Percentiles rank a stretch among this genome's conserved stretches.
Evolutionary conservation across 1,140 invertebrate genomes (phyloP).

Genomic region (Littorina saxatilis): DNA sequence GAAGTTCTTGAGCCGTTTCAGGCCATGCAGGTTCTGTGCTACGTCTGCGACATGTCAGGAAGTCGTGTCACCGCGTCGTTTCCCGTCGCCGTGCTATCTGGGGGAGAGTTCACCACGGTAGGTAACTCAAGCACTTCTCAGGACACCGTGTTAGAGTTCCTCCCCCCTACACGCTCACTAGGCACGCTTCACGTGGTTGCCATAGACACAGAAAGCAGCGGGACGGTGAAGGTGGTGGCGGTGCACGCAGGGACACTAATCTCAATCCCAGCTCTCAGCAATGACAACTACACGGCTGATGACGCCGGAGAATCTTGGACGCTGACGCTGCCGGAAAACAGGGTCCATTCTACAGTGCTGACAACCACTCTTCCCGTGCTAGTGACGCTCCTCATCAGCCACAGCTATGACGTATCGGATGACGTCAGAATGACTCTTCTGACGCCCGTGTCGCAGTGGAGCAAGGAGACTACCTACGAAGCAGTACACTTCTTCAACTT

Average conservation of each 20-base stretch:
- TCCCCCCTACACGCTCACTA: background rate
- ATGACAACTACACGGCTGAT: background rate
- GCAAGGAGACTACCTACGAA: background rate
- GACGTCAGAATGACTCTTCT: background rate
- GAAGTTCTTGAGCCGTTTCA: background rate
- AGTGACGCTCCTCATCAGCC: background rate
- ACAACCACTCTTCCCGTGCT: background rate
- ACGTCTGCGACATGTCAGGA: background rate
- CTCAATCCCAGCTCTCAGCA: background rate
- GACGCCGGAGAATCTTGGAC: background rate
- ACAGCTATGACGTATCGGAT: background rate
- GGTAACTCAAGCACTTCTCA: background rate
- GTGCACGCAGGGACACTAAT: background rate
- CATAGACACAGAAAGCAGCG: background rate
- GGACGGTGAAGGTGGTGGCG: background rate
- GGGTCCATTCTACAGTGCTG: background rate
- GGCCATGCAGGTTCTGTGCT: constrained; percentile 19
- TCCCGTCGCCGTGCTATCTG: constrained; percentile 7
- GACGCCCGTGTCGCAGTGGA: background rate
- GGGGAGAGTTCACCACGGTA: background rate
- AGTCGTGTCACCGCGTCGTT: background rate
- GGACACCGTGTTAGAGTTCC: background rate
- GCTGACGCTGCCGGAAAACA: background rate
- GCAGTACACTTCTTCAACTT: background rate
- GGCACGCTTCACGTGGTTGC: background rate